A percentile compares a stretch with the other conserved stretches of the same genome.
These are phyloP conservation scores for Macaca nemestrina DNA, from an alignment of 2,113 vertebrate genomes.

Conservation along the genomic window DNA sequence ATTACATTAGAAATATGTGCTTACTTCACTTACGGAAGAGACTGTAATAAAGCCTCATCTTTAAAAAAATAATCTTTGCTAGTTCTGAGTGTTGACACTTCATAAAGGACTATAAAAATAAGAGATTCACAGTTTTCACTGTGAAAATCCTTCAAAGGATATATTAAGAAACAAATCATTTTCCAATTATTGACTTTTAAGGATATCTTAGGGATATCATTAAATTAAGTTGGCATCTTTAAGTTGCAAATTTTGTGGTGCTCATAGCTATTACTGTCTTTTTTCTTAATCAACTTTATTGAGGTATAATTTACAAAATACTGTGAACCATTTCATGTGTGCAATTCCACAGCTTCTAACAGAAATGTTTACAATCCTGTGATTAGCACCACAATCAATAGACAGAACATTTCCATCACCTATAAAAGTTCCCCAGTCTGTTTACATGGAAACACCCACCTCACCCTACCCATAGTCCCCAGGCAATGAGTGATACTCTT, in stretches of 20 bases:
- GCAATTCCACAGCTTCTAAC: not conserved
- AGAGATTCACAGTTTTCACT: conserved; percentile 4
- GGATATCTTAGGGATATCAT: not conserved
- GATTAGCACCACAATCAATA: not conserved
- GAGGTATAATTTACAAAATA: not conserved
- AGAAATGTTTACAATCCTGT: not conserved
- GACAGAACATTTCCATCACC: not conserved
- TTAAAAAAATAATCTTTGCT: not conserved
- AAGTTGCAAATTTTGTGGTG: conserved; percentile 3
- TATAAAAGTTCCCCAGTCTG: not conserved
- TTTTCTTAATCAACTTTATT: not conserved
- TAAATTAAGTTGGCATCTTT: conserved; percentile 18
- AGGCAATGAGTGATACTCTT: not conserved
- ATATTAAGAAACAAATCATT: conserved; percentile 13
- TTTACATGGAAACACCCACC: not conserved
- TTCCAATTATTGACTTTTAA: conserved; percentile 6
- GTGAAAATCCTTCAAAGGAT: conserved; percentile 48
- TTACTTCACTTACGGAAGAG: conserved; percentile 42
- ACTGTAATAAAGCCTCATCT: not conserved
- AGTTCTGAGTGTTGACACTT: not conserved
- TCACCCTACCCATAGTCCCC: not conserved
- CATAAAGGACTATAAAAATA: not conserved
- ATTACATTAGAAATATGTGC: conserved; percentile 10
- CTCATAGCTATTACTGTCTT: not conserved
- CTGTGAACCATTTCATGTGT: conserved; percentile 2